Percentiles rank a stretch among this genome's conserved stretches.
Conservation (phyloP, 2,113 vertebrate species). For the Dipodomys ordii region DNA sequence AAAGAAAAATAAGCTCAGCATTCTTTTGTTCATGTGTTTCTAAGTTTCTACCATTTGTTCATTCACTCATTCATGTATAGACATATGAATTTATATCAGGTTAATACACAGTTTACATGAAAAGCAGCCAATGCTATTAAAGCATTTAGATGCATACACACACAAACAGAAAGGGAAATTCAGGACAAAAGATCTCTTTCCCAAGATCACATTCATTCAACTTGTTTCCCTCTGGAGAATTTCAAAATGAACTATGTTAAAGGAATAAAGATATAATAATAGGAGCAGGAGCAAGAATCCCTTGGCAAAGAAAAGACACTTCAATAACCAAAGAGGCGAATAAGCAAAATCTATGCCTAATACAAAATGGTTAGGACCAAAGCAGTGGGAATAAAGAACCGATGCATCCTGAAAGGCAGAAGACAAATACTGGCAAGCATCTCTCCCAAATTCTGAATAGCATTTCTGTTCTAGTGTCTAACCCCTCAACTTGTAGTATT, state of each 20-base stretch:
- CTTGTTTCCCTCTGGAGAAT: background rate
- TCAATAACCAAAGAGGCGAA: background rate
- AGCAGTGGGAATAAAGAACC: background rate
- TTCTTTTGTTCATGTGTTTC: background rate
- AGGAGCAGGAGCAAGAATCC: background rate
- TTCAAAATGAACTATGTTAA: accelerated
- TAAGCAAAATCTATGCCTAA: background rate
- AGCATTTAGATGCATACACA: background rate
- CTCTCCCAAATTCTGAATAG: background rate
- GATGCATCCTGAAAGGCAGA: background rate
- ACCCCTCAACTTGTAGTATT: accelerated
- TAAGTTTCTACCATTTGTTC: background rate
- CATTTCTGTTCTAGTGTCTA: background rate
- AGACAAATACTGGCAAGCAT: background rate
- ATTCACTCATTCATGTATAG: background rate
- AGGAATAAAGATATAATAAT: background rate
- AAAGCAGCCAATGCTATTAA: background rate
- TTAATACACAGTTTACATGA: background rate
- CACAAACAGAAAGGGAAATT: background rate
- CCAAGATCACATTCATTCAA: background rate
- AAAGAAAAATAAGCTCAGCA: background rate
- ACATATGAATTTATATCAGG: background rate
- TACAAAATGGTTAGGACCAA: background rate
- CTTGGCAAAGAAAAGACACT: background rate
- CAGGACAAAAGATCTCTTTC: too few species aligned